Base-by-base conservation (phyloP, 2,888 invertebrate species). In the Dasypolia templi region DNA sequence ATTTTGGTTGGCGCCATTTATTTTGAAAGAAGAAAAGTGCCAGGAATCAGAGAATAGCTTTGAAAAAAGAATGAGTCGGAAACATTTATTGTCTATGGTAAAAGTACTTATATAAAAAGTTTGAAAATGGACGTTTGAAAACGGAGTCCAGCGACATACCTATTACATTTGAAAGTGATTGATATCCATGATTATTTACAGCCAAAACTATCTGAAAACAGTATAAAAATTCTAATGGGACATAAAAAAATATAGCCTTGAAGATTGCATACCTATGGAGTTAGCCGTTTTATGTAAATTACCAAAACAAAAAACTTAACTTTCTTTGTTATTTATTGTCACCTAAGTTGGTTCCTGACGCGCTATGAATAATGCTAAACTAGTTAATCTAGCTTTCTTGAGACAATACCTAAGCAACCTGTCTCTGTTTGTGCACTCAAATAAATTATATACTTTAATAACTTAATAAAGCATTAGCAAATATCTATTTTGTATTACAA, bases 381-480 rank as follows among this genome's bases (percentile, higher is more conserved):
- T 49, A 68, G 81, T 75, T 65, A 55, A 39, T 75, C 81, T 55
- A 42, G 81, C 84, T 84, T 39, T 32, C 55, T 71, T 35, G 53
- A 26, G 39, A 75, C 80, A 81, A 79, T 66, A n/a, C n/a, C 17
- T 6, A 74, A 75, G 19, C 19, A 80, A 79, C 56, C 49, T 68
- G 67, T 68, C 49, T 72, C 17, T 42, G 42, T 75, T 49, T 62
- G 42, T 65, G 44, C 59, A 61, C 32, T 53, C 58, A 56, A 14
- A 42, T 46, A 61, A 29, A 22, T 42, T 79, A 55, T 71, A 22
- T 56, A 29, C 14, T 19, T 49, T 49, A 55, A 79, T 79, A 72
- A 55, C 39, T 49, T 72, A 22, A 61, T 42, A 75, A 26, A 55
- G 42, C 14, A n/a, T 29, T n/a, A 29, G 9, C 56, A 19, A 19